Conservation (phyloP, 2,888 invertebrate genomes). For the Cryptocheilus praepositus region DNA sequence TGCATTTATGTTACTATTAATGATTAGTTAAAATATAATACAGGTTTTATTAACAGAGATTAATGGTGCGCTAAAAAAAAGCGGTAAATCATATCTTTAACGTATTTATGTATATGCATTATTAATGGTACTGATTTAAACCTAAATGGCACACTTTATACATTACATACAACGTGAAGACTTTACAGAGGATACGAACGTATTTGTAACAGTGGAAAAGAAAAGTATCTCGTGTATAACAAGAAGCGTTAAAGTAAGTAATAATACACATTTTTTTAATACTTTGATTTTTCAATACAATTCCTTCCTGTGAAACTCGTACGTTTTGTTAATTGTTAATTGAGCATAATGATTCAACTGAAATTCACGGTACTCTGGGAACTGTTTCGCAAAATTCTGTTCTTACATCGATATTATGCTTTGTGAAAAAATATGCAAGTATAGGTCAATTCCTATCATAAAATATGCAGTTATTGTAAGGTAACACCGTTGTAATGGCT, state of each 20-base stretch:
- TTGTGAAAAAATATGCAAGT: slow-evolving; percentile 67
- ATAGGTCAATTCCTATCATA: slow-evolving; percentile 62
- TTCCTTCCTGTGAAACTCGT: slow-evolving; percentile 38
- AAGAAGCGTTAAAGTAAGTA: slow-evolving; percentile 46
- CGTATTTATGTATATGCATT: slow-evolving; percentile 15
- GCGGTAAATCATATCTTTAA: slow-evolving; percentile 29
- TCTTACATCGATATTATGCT: slow-evolving; percentile 31
- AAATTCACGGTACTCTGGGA: slow-evolving; percentile 45
- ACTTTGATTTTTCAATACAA: slow-evolving; percentile 51
- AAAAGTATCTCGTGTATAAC: slow-evolving; percentile 25
- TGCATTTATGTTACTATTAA: slow-evolving; percentile 9
- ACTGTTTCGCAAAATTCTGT: slow-evolving; percentile 36
- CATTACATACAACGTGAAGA: slow-evolving; percentile 56
- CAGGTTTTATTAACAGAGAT: slow-evolving; percentile 32
- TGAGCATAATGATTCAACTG: slow-evolving; percentile 52
- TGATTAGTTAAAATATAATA: slow-evolving; percentile 32
- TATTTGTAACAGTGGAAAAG: slow-evolving; percentile 41
- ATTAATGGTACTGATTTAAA: slow-evolving; percentile 40
- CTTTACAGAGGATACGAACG: slow-evolving; percentile 45
- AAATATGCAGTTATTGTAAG: slow-evolving; percentile 41
- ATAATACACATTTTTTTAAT: slow-evolving; percentile 64
- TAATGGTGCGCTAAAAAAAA: slow-evolving; percentile 28
- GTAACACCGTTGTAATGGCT: slow-evolving; percentile 32
- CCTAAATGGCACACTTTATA: slow-evolving; percentile 68
- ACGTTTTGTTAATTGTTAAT: slow-evolving; percentile 51